phyloP scores from a whole-genome alignment of 2,888 invertebrate species.

The Lathronympha strigana region DNA sequence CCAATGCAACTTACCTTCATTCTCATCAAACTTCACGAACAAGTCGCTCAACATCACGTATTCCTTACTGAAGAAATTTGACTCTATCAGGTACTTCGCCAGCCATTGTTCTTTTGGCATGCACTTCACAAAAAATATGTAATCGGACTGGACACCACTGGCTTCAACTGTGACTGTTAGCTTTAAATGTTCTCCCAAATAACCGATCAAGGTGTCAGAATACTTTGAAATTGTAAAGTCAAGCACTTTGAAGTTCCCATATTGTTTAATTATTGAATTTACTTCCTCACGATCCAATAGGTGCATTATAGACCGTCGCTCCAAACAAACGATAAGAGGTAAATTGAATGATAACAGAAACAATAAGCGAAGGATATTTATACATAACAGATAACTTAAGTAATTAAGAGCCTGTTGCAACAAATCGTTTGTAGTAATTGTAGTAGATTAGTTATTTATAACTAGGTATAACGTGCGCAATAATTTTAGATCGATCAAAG shows the following conservation, averaged over 20 bases:
- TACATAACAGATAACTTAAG: neutral
- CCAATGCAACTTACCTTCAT: slow-evolving; percentile 55
- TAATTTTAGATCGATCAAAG: no score
- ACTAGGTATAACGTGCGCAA: no score
- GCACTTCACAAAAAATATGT: slow-evolving; percentile 84
- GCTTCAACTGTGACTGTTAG: slow-evolving; percentile 56
- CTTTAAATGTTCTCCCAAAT: slow-evolving; percentile 71
- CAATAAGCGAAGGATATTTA: slow-evolving; percentile 3
- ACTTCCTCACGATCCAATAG: slow-evolving; percentile 60
- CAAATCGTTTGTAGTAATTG: neutral
- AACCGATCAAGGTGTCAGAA: slow-evolving; percentile 65
- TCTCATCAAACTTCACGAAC: slow-evolving; percentile 60
- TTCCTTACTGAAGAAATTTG: slow-evolving; percentile 68
- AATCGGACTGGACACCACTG: slow-evolving; percentile 47
- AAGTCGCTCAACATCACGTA: slow-evolving; percentile 64
- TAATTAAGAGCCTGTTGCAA: no score
- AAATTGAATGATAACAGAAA: neutral
- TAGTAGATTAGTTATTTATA: no score
- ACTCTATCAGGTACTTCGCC: slow-evolving; percentile 63
- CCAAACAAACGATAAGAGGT: neutral
- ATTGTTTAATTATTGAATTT: slow-evolving; percentile 53
- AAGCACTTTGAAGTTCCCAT: slow-evolving; percentile 51
- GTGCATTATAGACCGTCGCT: slow-evolving; percentile 53
- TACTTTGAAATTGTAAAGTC: slow-evolving; percentile 61
- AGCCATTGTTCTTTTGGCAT: slow-evolving; percentile 81